These are phyloP conservation scores for Lasioglossum vierecki DNA, from an alignment of 2,888 invertebrate species.

Conservation along the genomic window DNA sequence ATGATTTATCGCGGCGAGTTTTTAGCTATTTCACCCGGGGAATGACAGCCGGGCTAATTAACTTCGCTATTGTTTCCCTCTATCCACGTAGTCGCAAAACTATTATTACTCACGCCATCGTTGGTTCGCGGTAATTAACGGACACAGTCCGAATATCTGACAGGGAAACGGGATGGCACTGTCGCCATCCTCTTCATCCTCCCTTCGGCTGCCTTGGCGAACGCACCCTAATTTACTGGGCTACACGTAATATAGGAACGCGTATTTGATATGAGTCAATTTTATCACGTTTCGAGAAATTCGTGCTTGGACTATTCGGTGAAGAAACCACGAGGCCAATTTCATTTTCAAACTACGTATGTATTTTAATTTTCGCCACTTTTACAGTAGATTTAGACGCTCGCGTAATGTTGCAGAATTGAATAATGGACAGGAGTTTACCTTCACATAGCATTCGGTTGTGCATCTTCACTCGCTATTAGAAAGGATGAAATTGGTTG, in stretches of 20 bases:
- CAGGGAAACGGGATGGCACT: constrained; percentile 55
- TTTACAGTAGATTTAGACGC: neutral
- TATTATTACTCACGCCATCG: constrained; percentile 78
- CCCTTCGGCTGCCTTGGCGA: constrained; percentile 42
- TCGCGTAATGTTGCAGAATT: neutral
- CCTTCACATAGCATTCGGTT: neutral
- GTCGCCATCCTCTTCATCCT: constrained; percentile 45
- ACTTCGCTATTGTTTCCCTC: constrained; percentile 79
- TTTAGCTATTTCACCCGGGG: constrained; percentile 74
- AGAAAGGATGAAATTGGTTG: neutral
- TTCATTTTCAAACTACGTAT: neutral
- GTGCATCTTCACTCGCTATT: neutral
- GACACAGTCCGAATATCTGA: constrained; percentile 75
- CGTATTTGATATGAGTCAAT: constrained; percentile 4
- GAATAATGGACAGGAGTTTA: constrained; percentile 2
- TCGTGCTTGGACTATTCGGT: neutral
- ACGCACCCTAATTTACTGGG: constrained; percentile 44
- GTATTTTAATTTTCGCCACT: neutral
- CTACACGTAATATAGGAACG: constrained; percentile 25
- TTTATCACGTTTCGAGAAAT: constrained; percentile 19
- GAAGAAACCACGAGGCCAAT: neutral
- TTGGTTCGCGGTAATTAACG: constrained; percentile 73
- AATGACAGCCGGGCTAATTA: constrained; percentile 82
- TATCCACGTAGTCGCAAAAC: constrained; percentile 72
- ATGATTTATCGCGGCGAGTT: constrained; percentile 79